A percentile compares a stretch with the other conserved stretches of the same genome.
These are phyloP conservation scores for Nothobranchius kuhntae DNA, from an alignment of 2,113 vertebrate species.

Conservation along the genomic window DNA sequence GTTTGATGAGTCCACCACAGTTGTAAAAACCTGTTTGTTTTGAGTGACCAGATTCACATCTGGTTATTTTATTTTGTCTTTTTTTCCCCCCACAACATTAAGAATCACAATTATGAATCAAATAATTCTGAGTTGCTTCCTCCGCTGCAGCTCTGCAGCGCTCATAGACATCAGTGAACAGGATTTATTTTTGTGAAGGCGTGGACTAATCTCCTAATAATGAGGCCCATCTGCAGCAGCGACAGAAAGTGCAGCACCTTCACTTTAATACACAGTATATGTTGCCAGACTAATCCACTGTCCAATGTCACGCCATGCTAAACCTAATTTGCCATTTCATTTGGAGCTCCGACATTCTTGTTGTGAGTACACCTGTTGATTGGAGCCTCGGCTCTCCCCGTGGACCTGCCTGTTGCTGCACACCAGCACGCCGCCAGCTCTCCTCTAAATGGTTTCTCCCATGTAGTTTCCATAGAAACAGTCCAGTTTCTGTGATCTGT, in stretches of 20 bases:
- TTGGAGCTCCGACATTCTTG: conserved; percentile 51
- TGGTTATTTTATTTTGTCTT: neutral
- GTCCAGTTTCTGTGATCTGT: conserved; percentile 75
- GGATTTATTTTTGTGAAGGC: conserved; percentile 41
- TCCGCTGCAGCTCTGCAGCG: conserved; percentile 20
- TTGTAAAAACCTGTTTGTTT: no score
- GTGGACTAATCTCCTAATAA: conserved; percentile 68
- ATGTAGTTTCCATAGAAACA: conserved; percentile 79
- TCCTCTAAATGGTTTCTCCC: conserved; percentile 69
- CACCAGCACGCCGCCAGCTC: conserved; percentile 20
- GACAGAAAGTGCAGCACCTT: conserved; percentile 57
- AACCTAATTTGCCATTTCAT: conserved; percentile 67
- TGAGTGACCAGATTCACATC: no score
- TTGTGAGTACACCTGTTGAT: conserved; percentile 70
- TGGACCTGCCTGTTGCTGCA: conserved; percentile 11
- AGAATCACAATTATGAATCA: conserved; percentile 26
- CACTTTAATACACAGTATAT: conserved; percentile 60
- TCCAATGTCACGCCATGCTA: conserved; percentile 44
- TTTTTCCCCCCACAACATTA: conserved; percentile 4
- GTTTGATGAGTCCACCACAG: no score
- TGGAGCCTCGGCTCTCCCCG: conserved; percentile 46
- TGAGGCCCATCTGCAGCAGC: conserved; percentile 66
- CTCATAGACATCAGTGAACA: conserved; percentile 46
- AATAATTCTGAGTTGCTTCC: conserved; percentile 9
- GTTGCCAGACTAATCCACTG: conserved; percentile 55